These are phyloP conservation scores for Ligdia adustata DNA, from an alignment of 2,888 invertebrate genomes.

Conservation along the genomic window DNA sequence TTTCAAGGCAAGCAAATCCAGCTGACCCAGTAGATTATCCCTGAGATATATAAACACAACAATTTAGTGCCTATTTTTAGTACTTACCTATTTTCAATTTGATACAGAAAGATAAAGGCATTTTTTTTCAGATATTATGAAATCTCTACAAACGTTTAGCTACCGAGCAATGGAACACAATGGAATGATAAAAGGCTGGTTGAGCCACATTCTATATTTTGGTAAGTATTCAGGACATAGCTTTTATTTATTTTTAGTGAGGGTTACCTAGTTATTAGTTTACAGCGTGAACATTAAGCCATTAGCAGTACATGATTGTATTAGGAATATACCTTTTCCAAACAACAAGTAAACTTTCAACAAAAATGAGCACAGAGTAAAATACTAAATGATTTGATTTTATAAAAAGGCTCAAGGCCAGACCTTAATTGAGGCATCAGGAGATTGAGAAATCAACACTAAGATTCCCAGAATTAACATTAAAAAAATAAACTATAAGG, in stretches of 20 bases:
- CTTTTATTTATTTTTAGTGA: not conserved
- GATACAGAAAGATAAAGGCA: not conserved
- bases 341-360: too few species aligned
- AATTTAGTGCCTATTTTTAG: not conserved
- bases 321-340: too few species aligned
- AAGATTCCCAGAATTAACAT: too few species aligned
- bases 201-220: conserved; percentile 57
- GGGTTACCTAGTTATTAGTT: not conserved
- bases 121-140: conserved; percentile 67
- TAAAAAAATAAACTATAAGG: too few species aligned
- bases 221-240: conserved; percentile 33
- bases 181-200: conserved; percentile 62
- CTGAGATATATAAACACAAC: not conserved
- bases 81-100: not conserved
- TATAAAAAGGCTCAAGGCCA: too few species aligned
- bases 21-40: not conserved
- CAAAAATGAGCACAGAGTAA: too few species aligned
- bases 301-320: too few species aligned
- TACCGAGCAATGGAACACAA: conserved; percentile 54
- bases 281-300: too few species aligned
- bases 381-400: too few species aligned
- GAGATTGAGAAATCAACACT: too few species aligned
- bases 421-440: too few species aligned
- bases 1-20: too few species aligned
- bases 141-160: conserved; percentile 52